These are phyloP conservation scores for Phoronis australis DNA, from an alignment of 2,888 invertebrate species.

Conservation along the genomic window DNA sequence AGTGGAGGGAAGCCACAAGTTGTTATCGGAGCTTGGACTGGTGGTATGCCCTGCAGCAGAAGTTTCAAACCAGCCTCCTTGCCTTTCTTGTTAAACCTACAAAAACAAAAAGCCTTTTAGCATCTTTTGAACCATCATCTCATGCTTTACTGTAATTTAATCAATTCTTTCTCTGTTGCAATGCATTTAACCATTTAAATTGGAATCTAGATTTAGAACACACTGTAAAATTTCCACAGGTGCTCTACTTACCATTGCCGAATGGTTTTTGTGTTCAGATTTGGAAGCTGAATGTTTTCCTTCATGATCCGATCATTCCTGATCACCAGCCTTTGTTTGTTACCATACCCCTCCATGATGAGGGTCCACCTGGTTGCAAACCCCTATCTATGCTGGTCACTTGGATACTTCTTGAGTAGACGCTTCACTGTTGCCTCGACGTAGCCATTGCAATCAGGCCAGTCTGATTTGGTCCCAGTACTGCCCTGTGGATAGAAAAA, in stretches of 20 bases:
- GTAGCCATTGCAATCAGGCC: slow-evolving; percentile 10
- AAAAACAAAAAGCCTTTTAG: no score
- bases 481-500: no score
- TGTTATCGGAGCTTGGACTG: neutral
- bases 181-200: no score
- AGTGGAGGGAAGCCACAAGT: neutral
- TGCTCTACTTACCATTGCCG: slow-evolving; percentile 5
- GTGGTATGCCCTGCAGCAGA: neutral
- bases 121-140: no score
- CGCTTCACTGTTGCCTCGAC: slow-evolving; percentile 5
- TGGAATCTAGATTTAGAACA: no score
- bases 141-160: no score
- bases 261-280: slow-evolving; percentile 6
- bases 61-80: neutral
- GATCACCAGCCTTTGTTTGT: neutral
- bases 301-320: slow-evolving; percentile 2
- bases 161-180: no score
- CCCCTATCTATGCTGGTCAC: neutral
- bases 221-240: no score
- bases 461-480: slow-evolving; percentile 9
- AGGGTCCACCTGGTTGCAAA: neutral
- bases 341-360: neutral
- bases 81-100: neutral
- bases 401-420: slow-evolving; percentile 1
- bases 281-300: slow-evolving; percentile 2